Conservation (phyloP, 1,140 invertebrate species). For the Amyelois transitella region DNA sequence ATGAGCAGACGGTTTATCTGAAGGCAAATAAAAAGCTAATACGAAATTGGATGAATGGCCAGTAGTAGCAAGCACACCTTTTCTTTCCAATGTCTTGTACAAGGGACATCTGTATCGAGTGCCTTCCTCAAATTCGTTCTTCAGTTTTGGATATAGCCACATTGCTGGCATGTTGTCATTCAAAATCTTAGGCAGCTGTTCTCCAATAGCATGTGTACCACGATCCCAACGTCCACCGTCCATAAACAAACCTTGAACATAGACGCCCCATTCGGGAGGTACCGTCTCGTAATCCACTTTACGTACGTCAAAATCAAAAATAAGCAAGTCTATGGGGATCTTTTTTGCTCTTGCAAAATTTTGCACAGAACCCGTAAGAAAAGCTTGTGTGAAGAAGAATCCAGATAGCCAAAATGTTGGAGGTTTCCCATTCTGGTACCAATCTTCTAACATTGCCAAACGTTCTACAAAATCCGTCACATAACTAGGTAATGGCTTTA, state of each 20-base stretch:
- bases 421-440: slow-evolving; percentile 87
- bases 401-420: slow-evolving; percentile 93
- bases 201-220: slow-evolving; percentile 76
- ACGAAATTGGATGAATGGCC: slow-evolving; percentile 96
- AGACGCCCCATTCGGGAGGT: slow-evolving; percentile 84
- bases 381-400: slow-evolving; percentile 96
- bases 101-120: slow-evolving; percentile 86
- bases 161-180: slow-evolving; percentile 87
- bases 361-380: slow-evolving; percentile 93
- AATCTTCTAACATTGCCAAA: slow-evolving; percentile 84
- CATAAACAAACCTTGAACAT: slow-evolving; percentile 88
- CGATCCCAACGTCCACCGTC: slow-evolving; percentile 90
- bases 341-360: slow-evolving; percentile 92
- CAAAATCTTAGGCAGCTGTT: slow-evolving; percentile 88
- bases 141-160: slow-evolving; percentile 79
- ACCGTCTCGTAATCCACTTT: slow-evolving; percentile 60
- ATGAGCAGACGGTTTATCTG: slow-evolving; percentile 80
- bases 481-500: slow-evolving; percentile 92
- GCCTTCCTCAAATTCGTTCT: slow-evolving; percentile 73
- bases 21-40: slow-evolving; percentile 84
- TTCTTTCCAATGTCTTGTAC: slow-evolving; percentile 91
- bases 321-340: slow-evolving; percentile 90
- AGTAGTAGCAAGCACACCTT: slow-evolving; percentile 88
- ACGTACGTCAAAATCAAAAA: slow-evolving; percentile 85
- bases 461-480: slow-evolving; percentile 88